These are phyloP conservation scores for Todus mexicanus DNA, from an alignment of 2,797 vertebrate genomes.

Conservation along the genomic window DNA sequence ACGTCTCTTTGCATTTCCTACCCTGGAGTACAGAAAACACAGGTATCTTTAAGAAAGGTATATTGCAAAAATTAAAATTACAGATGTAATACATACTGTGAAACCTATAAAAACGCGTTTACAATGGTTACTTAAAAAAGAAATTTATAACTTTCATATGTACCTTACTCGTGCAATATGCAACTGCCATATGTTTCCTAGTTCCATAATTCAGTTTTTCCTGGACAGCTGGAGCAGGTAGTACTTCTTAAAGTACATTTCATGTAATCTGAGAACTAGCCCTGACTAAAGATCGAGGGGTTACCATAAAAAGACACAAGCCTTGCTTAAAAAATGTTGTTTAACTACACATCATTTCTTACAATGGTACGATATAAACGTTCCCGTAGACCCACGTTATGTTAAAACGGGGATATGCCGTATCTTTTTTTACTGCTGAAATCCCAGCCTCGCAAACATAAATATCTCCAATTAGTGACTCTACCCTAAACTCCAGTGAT, in stretches of 20 bases:
- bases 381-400: background rate
- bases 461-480: constrained; percentile 24
- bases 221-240: constrained; percentile 80
- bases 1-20: constrained; percentile 48
- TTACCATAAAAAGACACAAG: constrained; percentile 70
- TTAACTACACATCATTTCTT: constrained; percentile 42
- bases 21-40: constrained; percentile 49
- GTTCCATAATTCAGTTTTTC: constrained; percentile 78
- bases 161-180: constrained; percentile 75
- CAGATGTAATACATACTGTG: constrained; percentile 78
- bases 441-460: background rate
- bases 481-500: background rate
- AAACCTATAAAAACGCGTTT: constrained; percentile 79
- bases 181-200: constrained; percentile 79
- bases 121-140: constrained; percentile 79
- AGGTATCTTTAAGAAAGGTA: constrained; percentile 66
- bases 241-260: constrained; percentile 74
- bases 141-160: constrained; percentile 83
- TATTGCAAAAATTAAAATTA: constrained; percentile 78
- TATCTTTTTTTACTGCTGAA: background rate
- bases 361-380: background rate
- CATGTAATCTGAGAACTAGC: constrained; percentile 75
- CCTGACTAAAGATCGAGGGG: constrained; percentile 58
- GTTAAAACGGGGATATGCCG: background rate
- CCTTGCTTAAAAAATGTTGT: constrained; percentile 54